Percentiles rank a stretch among this genome's conserved stretches.
Conservation (phyloP, 92 coral and sea anemone species). For the Ricordea florida region DNA sequence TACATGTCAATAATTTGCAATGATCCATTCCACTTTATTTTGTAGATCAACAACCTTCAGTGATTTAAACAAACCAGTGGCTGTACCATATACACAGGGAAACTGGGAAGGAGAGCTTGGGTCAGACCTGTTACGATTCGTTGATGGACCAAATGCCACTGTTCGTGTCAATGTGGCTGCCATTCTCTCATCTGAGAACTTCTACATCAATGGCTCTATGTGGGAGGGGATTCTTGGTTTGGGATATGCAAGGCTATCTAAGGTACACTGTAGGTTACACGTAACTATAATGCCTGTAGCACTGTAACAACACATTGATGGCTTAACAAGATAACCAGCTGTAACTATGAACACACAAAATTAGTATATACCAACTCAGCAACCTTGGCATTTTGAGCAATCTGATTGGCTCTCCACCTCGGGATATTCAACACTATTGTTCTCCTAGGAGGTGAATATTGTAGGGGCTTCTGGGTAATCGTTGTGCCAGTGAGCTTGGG, state of each 20-base stretch:
- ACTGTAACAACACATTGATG: too few relatives aligned
- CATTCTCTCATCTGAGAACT: conserved; percentile 89
- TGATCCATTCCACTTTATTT: not conserved
- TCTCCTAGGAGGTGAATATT: too few relatives aligned
- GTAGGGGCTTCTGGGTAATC: too few relatives aligned
- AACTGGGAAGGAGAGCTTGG: conserved; percentile 98
- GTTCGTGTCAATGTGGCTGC: conserved; percentile 97
- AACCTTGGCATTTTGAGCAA: too few relatives aligned
- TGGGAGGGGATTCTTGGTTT: conserved; percentile 99
- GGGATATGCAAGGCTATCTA: conserved; percentile 92
- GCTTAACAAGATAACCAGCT: too few relatives aligned
- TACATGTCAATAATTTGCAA: not conserved
- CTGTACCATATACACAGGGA: conserved; percentile 97
- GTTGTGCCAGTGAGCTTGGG: too few relatives aligned
- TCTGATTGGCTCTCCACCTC: too few relatives aligned
- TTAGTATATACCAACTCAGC: too few relatives aligned
- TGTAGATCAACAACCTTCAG: conserved; percentile 75
- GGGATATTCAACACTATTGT: too few relatives aligned
- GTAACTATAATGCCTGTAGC: too few relatives aligned
- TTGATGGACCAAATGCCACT: conserved; percentile 98
- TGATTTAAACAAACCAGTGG: conserved; percentile 83
- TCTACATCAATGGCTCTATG: conserved; percentile 99
- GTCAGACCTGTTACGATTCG: conserved; percentile 87
- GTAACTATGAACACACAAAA: too few relatives aligned
- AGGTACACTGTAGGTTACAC: conserved; percentile 68